These are phyloP conservation scores for Sepiola atlantica DNA, from an alignment of 2,888 invertebrate genomes.

Conservation along the genomic window DNA sequence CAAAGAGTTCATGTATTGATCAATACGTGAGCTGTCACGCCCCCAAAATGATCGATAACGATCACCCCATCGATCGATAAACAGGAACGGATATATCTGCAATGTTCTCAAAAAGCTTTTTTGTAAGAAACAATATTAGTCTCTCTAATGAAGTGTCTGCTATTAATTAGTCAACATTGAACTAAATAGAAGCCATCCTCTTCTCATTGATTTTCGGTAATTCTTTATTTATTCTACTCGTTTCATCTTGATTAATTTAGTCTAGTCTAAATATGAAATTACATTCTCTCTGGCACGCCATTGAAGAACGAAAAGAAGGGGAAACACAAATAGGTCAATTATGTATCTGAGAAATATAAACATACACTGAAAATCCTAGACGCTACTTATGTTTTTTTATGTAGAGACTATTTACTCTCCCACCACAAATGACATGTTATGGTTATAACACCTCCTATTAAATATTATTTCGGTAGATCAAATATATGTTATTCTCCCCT, in stretches of 20 bases:
- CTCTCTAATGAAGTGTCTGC: neutral
- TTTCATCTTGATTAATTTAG: neutral
- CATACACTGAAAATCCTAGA: too few species aligned
- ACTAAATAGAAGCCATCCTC: neutral
- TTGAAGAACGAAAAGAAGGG: too few species aligned
- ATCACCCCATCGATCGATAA: neutral
- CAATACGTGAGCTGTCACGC: neutral
- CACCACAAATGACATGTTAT: too few species aligned
- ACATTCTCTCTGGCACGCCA: neutral
- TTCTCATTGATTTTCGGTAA: neutral
- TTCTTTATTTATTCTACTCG: neutral
- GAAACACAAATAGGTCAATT: neutral
- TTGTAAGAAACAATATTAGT: neutral
- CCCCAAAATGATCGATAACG: neutral
- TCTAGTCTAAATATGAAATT: neutral
- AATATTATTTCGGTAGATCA: too few species aligned
- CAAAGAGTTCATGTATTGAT: neutral
- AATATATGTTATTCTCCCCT: too few species aligned
- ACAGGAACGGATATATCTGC: neutral
- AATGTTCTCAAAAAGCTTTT: neutral
- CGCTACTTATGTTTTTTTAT: too few species aligned
- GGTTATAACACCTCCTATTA: too few species aligned
- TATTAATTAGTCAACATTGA: neutral
- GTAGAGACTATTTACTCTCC: too few species aligned
- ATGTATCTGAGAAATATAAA: neutral